phyloP scores from a whole-genome alignment of 2,797 vertebrate species.

The Aplochiton taeniatus region DNA sequence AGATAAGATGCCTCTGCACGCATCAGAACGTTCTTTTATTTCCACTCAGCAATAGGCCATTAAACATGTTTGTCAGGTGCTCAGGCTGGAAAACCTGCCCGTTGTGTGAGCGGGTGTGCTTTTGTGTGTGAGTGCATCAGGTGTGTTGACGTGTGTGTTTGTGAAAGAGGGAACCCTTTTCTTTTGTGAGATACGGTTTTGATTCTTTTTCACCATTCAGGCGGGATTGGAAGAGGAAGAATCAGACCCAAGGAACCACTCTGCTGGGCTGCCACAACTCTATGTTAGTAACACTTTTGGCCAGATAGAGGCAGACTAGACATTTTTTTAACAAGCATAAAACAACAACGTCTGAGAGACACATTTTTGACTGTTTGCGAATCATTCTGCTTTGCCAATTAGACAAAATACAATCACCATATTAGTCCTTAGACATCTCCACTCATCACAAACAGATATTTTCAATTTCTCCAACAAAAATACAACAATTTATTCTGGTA shows the following conservation, averaged over 20 bases:
- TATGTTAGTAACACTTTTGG: slow-evolving; percentile 40
- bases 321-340: slow-evolving; percentile 36
- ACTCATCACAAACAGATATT: slow-evolving; percentile 63
- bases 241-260: neutral
- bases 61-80: slow-evolving; percentile 51
- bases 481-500: slow-evolving; percentile 58
- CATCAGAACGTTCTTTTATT: slow-evolving; percentile 58
- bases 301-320: slow-evolving; percentile 10
- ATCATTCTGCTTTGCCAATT: slow-evolving; percentile 69
- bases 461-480: slow-evolving; percentile 49
- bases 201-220: slow-evolving; percentile 29
- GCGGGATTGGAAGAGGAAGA: neutral
- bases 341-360: slow-evolving; percentile 40
- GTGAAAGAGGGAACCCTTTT: slow-evolving; percentile 24
- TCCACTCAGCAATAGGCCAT: slow-evolving; percentile 41
- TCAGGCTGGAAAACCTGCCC: slow-evolving; percentile 21
- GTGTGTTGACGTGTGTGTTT: slow-evolving; percentile 9
- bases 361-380: slow-evolving; percentile 69
- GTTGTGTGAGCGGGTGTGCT: neutral
- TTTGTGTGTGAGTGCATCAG: neutral
- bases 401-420: slow-evolving; percentile 72
- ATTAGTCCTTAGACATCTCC: slow-evolving; percentile 70
- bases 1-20: slow-evolving; percentile 67
- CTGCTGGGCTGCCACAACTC: slow-evolving; percentile 25
- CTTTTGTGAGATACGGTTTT: slow-evolving; percentile 39